Base-by-base conservation (phyloP, 2,113 vertebrate species). In the Ictidomys tridecemlineatus region DNA sequence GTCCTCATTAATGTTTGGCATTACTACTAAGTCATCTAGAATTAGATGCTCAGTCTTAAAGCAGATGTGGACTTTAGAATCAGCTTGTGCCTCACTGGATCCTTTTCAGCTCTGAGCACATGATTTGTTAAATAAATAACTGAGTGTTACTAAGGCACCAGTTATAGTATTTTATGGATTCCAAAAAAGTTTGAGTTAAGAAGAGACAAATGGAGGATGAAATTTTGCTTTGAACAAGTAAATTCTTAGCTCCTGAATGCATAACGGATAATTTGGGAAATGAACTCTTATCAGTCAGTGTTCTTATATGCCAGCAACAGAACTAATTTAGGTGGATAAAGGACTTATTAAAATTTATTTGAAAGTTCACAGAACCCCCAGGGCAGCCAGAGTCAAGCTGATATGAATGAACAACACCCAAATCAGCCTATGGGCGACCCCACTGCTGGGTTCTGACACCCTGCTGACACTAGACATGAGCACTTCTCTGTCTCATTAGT, bases 41-140 rank as follows among this genome's bases (percentile, higher is more conserved):
- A 89, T 85, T 32, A 83, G 63, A 85, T 72, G 63, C 17, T 89
- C 17, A 51, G 45, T 37, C 92, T 70, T 82, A 84, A 77, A 72
- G 61, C 58, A 91, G 48, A 85, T n/a, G 32, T 85, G 78, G 37
- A 20, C 51, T 89, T 95, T 22, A 42, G 61, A 73, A 53, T 1
- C 72, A 42, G 42, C 34, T 51, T 85, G 8, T 63, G 32, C 42
- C 73, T 69, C 79, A 79, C 32, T 2, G 48, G 17, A 65, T 45
- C 45, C 4, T 70, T 92, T 86, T 85, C 61, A 86, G 69, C 37
- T 89, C 93, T 92, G 37, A 89, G 42, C 16, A 42, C 17, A 83
- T 82, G 32, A 67, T 91, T 51, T 89, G 73, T 78, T 84, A 45
- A 95, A 80, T 76, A 67, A 91, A 95, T 70, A 92, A 91, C 84